These are phyloP conservation scores for Drosophila biarmipes DNA, from an alignment of 1,140 invertebrate genomes.

Conservation along the genomic window DNA sequence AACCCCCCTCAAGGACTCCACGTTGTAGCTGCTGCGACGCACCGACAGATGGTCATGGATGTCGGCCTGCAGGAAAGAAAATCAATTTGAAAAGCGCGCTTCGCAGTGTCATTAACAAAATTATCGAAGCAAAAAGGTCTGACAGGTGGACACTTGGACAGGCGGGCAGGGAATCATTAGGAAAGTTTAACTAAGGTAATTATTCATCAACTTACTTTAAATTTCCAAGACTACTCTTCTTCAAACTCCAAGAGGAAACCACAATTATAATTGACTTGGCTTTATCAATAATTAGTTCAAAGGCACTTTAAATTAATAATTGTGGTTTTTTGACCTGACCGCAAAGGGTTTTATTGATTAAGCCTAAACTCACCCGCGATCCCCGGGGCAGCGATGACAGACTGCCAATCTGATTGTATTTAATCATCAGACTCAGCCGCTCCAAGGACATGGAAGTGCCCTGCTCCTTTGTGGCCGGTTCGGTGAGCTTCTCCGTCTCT, in stretches of 20 bases:
- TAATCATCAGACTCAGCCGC: constrained; percentile 89
- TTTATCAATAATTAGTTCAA: no score
- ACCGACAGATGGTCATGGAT: constrained; percentile 84
- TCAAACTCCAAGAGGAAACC: no score
- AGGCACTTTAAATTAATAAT: no score
- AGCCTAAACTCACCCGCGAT: constrained; percentile 84
- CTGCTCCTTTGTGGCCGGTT: constrained; percentile 87
- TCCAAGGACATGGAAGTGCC: constrained; percentile 88
- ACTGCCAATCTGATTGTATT: constrained; percentile 90
- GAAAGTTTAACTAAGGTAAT: not conserved
- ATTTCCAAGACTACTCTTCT: not conserved
- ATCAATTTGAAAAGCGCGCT: constrained; percentile 22
- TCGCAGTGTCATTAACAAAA: constrained; percentile 26
- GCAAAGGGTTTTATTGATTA: constrained; percentile 1
- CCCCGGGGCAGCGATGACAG: constrained; percentile 88
- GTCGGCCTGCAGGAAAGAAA: constrained; percentile 66
- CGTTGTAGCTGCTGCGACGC: constrained; percentile 84
- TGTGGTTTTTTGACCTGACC: not conserved
- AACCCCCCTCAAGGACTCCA: constrained; percentile 72
- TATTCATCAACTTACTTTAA: not conserved
- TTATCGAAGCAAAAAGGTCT: not conserved
- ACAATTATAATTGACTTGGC: no score
- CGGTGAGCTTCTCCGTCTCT: constrained; percentile 87
- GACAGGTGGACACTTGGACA: not conserved
- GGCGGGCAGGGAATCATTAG: not conserved